Conservation (phyloP, 2,113 vertebrate genomes). For the Sylvia atricapilla region DNA sequence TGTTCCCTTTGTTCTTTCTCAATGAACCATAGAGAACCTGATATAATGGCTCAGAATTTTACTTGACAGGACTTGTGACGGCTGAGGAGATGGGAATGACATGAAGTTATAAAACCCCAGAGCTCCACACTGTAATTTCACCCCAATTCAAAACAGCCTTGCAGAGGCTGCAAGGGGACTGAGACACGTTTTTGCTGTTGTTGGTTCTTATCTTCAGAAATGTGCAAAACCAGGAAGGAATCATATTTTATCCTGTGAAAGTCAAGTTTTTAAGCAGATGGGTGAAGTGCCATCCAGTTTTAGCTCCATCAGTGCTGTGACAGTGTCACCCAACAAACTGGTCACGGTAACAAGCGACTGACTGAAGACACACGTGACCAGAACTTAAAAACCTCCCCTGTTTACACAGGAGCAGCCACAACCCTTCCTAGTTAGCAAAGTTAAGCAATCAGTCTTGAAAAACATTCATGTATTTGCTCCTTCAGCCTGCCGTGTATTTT, state of each 20-base stretch:
- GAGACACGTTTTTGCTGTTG: not conserved
- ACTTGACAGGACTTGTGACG: conserved; percentile 29
- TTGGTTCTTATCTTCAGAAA: not conserved
- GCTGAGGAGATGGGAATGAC: conserved; percentile 7
- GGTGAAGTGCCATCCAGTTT: not conserved
- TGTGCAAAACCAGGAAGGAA: not conserved
- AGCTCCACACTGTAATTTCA: not conserved
- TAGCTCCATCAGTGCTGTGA: not conserved
- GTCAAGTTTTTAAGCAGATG: not conserved
- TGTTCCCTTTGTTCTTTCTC: conserved; percentile 62
- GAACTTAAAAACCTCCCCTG: not conserved
- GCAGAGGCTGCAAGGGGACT: not conserved
- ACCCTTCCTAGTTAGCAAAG: not conserved
- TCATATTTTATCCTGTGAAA: not conserved
- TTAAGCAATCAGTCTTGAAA: not conserved
- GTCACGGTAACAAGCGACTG: not conserved
- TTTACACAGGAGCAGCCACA: not conserved
- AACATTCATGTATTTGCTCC: not conserved
- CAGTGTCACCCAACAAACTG: not conserved
- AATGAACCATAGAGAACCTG: conserved; percentile 52
- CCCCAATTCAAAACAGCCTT: not conserved
- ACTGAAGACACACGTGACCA: not conserved
- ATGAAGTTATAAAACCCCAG: not conserved
- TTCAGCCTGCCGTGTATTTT: not conserved
- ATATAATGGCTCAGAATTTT: conserved; percentile 40